A percentile compares a stretch with the other conserved stretches of the same genome.
These are phyloP conservation scores for Amblyraja radiata DNA, from an alignment of 2,797 vertebrate species.

Conservation along the genomic window DNA sequence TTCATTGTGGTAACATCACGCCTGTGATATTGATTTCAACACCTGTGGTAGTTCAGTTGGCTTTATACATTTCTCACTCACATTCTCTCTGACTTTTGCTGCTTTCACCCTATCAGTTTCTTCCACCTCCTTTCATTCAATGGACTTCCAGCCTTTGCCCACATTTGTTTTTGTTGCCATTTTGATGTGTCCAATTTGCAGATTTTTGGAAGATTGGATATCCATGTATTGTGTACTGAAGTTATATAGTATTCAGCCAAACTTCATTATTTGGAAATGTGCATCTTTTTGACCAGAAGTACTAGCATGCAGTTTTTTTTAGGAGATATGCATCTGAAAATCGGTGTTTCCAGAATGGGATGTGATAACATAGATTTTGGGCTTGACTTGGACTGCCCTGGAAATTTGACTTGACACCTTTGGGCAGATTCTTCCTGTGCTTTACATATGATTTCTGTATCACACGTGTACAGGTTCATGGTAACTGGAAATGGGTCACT, in stretches of 20 bases:
- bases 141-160: not conserved
- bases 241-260: not conserved
- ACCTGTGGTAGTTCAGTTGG: not conserved
- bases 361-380: too few species aligned
- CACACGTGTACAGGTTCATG: too few species aligned
- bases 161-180: not conserved
- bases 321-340: too few species aligned
- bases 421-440: too few species aligned
- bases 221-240: not conserved
- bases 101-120: conserved; percentile 31
- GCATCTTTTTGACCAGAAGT: too few species aligned
- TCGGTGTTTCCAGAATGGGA: too few species aligned
- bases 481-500: too few species aligned
- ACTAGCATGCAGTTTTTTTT: too few species aligned
- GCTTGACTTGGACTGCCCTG: too few species aligned
- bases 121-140: not conserved
- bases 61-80: not conserved
- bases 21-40: not conserved
- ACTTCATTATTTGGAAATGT: not conserved
- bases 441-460: too few species aligned
- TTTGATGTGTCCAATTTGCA: not conserved
- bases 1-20: not conserved
- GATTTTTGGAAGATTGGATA: not conserved
- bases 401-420: too few species aligned
- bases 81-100: not conserved